Percentiles rank a stretch among this genome's conserved stretches.
phyloP scores from a whole-genome alignment of 1,140 invertebrate genomes.

The Meloidogyne floridensis region DNA sequence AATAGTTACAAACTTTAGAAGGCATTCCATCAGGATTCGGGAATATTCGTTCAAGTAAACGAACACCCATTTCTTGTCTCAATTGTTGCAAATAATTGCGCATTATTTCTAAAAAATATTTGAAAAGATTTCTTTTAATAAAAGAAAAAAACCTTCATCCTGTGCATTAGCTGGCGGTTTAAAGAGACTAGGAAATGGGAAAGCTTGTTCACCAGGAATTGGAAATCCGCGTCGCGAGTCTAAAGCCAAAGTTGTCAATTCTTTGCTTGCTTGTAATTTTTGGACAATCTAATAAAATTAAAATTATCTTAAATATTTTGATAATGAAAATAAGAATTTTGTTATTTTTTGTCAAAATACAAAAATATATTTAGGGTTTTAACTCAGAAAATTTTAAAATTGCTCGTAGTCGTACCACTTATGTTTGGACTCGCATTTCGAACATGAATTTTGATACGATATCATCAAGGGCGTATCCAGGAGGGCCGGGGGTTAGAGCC shows the following conservation, averaged over 20 bases:
- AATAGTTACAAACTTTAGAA: constrained; percentile 73
- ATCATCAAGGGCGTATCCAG: too few species aligned
- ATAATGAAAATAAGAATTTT: too few species aligned
- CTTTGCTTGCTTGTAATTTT: constrained; percentile 85
- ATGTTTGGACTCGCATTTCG: too few species aligned
- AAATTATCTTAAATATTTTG: constrained; percentile 33
- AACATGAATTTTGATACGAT: too few species aligned
- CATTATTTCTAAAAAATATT: constrained; percentile 78
- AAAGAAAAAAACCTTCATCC: constrained; percentile 74
- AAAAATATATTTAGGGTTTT: too few species aligned
- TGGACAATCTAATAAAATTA: constrained; percentile 43
- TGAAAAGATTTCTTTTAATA: constrained; percentile 24
- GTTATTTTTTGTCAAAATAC: too few species aligned
- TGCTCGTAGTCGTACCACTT: too few species aligned
- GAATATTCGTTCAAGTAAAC: constrained; percentile 89
- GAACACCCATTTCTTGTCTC: constrained; percentile 86
- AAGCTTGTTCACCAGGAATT: constrained; percentile 91
- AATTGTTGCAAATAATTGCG: constrained; percentile 89
- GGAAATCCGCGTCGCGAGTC: constrained; percentile 68
- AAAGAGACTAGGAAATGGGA: constrained; percentile 96
- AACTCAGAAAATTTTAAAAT: too few species aligned
- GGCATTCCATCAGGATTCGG: constrained; percentile 86
- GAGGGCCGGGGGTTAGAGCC: too few species aligned
- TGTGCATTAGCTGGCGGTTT: constrained; percentile 78
- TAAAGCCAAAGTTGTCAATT: constrained; percentile 92